These are phyloP conservation scores for Garra rufa DNA, from an alignment of 2,113 vertebrate species.

Conservation along the genomic window DNA sequence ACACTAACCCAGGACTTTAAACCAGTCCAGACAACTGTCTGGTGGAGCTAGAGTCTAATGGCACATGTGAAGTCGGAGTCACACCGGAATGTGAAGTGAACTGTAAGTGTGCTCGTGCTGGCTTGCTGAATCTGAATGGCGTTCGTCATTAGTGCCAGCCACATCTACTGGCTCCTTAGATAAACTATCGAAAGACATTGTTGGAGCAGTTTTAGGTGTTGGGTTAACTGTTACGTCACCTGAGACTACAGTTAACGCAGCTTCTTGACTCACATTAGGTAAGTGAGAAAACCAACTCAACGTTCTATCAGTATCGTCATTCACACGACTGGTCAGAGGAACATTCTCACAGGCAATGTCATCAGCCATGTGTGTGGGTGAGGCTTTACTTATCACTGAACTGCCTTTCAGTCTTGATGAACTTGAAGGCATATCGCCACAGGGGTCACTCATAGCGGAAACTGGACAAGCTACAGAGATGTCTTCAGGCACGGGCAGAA, in stretches of 20 bases:
- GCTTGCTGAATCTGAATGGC: background rate
- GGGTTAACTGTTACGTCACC: background rate
- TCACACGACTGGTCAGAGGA: background rate
- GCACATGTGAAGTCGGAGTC: background rate
- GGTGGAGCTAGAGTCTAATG: background rate
- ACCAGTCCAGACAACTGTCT: background rate
- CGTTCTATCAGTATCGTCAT: background rate
- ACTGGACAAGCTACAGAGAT: background rate
- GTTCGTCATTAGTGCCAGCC: background rate
- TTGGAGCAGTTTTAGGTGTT: background rate
- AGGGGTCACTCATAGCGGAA: background rate
- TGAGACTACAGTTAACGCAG: background rate
- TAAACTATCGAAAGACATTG: background rate
- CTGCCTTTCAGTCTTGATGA: background rate
- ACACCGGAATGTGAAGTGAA: background rate
- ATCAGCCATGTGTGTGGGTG: background rate
- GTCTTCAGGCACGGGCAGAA: constrained; percentile 4
- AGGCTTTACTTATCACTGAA: background rate
- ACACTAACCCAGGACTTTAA: background rate
- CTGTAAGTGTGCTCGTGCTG: background rate
- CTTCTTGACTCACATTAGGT: background rate
- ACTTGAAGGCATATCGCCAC: background rate
- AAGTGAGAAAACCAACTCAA: background rate
- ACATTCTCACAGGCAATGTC: background rate
- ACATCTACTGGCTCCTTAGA: background rate